These are phyloP conservation scores for Typhlichthys subterraneus DNA, from an alignment of 2,797 vertebrate species.

Conservation along the genomic window DNA sequence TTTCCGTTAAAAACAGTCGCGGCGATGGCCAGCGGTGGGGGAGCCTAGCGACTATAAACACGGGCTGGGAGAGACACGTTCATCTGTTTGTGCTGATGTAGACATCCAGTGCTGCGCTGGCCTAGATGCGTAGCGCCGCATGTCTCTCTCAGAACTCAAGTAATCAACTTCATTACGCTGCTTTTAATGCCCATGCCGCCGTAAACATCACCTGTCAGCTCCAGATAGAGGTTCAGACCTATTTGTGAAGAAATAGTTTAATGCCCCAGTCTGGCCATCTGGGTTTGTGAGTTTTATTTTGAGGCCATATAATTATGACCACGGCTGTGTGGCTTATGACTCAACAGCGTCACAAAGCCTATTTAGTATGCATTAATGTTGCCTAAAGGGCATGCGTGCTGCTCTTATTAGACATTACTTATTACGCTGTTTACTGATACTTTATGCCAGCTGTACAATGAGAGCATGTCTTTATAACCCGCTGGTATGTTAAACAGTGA, in stretches of 20 bases:
- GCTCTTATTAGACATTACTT: slow-evolving; percentile 70
- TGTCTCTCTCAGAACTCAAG: slow-evolving; percentile 10
- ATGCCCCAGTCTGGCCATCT: slow-evolving; percentile 18
- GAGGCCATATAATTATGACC: slow-evolving; percentile 48
- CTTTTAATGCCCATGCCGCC: slow-evolving; percentile 22
- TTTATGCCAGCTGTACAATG: slow-evolving; percentile 59
- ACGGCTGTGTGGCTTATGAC: slow-evolving; percentile 42
- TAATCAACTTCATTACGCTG: slow-evolving; percentile 27
- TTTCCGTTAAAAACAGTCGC: slow-evolving; percentile 61
- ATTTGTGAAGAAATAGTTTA: slow-evolving; percentile 62
- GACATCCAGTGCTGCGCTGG: slow-evolving; percentile 10
- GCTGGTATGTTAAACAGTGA: slow-evolving; percentile 48
- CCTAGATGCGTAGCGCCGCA: background rate
- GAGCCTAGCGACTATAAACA: slow-evolving; percentile 57
- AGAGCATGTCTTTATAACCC: slow-evolving; percentile 52
- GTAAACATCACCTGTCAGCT: slow-evolving; percentile 38
- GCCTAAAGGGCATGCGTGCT: slow-evolving; percentile 38
- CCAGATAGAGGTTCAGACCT: slow-evolving; percentile 45
- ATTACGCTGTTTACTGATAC: slow-evolving; percentile 63
- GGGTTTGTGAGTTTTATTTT: slow-evolving; percentile 51
- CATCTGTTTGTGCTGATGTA: slow-evolving; percentile 17
- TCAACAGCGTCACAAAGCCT: slow-evolving; percentile 52
- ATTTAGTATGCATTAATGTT: slow-evolving; percentile 61
- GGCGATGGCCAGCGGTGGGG: slow-evolving; percentile 49
- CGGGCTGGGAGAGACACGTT: slow-evolving; percentile 13